Percentiles rank a stretch among this genome's conserved stretches.
Conservation (phyloP, 1,140 invertebrate species). For the Contarinia nasturtii region DNA sequence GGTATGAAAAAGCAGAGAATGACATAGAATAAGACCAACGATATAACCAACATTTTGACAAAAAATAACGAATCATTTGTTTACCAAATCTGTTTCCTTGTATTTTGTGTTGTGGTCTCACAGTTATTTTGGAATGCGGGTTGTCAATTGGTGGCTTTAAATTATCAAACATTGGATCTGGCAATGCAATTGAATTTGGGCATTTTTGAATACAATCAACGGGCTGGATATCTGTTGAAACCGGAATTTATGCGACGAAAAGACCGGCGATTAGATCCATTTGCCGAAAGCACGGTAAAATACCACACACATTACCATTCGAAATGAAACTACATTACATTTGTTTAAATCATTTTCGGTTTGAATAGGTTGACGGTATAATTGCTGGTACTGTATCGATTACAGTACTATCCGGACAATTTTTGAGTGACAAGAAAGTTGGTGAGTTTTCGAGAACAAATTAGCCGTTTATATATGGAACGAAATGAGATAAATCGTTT, state of each 20-base stretch:
- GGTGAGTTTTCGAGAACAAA: too few species aligned
- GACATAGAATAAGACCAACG: too few species aligned
- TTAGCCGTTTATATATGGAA: too few species aligned
- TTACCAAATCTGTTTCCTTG: background rate
- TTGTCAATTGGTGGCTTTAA: constrained; percentile 94
- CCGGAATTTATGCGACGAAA: constrained; percentile 96
- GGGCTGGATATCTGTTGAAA: constrained; percentile 91
- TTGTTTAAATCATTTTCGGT: background rate
- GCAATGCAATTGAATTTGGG: constrained; percentile 98
- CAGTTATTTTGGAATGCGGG: constrained; percentile 98
- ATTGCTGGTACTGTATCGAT: constrained; percentile 94
- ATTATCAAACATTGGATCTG: constrained; percentile 93
- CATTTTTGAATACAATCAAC: constrained; percentile 94
- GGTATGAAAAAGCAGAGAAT: too few species aligned
- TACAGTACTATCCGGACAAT: constrained; percentile 76
- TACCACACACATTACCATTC: too few species aligned
- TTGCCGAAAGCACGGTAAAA: constrained; percentile 87
- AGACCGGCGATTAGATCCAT: constrained; percentile 89
- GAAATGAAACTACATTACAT: too few species aligned
- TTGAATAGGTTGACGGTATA: constrained; percentile 59
- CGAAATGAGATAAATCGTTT: too few species aligned
- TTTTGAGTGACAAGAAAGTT: constrained; percentile 86
- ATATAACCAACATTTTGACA: background rate
- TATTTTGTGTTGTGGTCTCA: background rate
- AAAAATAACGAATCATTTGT: background rate